These are phyloP conservation scores for Paelopatides confundens DNA, from an alignment of 53 echinoderm and acorn worm species.

Conservation along the genomic window DNA sequence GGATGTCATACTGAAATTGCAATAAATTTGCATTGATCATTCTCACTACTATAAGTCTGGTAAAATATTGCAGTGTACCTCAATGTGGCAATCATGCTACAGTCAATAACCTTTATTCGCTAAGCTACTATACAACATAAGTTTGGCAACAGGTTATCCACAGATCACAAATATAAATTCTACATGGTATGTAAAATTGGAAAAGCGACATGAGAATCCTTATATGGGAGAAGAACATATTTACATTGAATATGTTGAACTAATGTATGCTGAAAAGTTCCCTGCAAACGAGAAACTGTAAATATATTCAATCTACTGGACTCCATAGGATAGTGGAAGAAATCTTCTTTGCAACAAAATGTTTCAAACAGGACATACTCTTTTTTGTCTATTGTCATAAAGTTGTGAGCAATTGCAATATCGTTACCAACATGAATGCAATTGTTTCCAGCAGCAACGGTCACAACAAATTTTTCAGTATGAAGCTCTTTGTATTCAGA, in stretches of 20 bases:
- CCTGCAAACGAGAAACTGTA: background rate
- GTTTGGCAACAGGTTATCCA: background rate
- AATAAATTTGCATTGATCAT: background rate
- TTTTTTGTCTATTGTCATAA: background rate
- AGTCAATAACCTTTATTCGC: no score
- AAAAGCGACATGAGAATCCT: background rate
- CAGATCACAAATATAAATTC: background rate
- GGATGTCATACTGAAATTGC: background rate
- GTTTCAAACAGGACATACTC: slow-evolving; percentile 18
- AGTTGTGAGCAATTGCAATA: slow-evolving; percentile 19
- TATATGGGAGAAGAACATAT: background rate
- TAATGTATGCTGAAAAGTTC: background rate
- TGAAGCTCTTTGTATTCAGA: slow-evolving; percentile 7
- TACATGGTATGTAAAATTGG: background rate
- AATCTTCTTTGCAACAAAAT: slow-evolving; percentile 1
- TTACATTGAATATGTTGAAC: background rate
- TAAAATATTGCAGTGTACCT: background rate
- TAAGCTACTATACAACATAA: no score
- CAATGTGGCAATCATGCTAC: background rate
- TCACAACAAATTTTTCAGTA: background rate
- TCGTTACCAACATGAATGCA: slow-evolving; percentile 25
- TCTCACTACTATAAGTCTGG: background rate
- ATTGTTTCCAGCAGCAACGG: slow-evolving; percentile 9
- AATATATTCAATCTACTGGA: background rate
- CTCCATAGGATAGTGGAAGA: slow-evolving; percentile 41